phyloP scores from a whole-genome alignment of 2,797 vertebrate genomes.

The Poecilia picta region DNA sequence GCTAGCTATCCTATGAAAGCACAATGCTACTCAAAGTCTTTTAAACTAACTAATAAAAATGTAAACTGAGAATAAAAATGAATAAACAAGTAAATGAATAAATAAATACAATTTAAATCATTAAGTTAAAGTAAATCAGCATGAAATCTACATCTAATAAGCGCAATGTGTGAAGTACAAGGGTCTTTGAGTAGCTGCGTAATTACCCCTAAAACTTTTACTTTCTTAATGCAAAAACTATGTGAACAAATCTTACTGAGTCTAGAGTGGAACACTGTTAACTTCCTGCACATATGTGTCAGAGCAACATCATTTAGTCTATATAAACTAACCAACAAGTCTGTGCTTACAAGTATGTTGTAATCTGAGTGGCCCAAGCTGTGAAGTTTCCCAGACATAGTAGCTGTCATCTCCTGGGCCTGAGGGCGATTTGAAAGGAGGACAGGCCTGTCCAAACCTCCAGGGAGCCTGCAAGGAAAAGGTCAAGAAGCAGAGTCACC shows the following conservation, averaged over 20 bases:
- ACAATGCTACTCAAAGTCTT: neutral
- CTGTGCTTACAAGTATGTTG: constrained; percentile 21
- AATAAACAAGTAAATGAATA: too few species aligned
- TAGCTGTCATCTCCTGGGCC: constrained; percentile 59
- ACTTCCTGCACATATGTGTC: neutral
- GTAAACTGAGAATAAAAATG: neutral
- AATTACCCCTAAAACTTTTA: neutral
- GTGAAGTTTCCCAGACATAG: constrained; percentile 57
- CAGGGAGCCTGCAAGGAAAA: constrained; percentile 50
- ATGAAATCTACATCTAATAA: neutral
- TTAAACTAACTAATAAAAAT: neutral
- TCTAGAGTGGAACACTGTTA: neutral
- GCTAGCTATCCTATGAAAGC: neutral
- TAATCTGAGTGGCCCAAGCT: constrained; percentile 22
- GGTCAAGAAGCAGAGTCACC: constrained; percentile 59
- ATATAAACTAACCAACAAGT: constrained; percentile 22
- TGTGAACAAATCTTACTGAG: neutral
- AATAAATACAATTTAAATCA: neutral
- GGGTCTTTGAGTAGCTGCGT: neutral
- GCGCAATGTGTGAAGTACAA: neutral
- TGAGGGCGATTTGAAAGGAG: constrained; percentile 42
- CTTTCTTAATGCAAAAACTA: neutral
- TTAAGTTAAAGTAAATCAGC: neutral
- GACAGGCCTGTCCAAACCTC: constrained; percentile 53
- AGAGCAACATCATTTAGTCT: constrained; percentile 20